Conservation (phyloP, 2,113 vertebrate species). For the Origma solitaria region DNA sequence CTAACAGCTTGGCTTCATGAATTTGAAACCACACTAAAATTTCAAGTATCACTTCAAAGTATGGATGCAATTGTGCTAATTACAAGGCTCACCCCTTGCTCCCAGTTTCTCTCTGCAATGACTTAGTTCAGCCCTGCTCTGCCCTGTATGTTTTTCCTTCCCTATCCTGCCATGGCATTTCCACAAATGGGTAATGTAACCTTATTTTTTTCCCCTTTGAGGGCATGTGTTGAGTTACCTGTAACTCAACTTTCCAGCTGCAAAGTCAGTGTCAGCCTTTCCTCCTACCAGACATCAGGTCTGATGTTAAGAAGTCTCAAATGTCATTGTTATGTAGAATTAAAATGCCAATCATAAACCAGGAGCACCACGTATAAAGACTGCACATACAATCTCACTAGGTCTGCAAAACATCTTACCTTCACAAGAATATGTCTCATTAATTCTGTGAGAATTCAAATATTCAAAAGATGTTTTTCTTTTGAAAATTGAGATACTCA, state of each 20-base stretch:
- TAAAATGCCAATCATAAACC: neutral
- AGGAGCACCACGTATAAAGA: neutral
- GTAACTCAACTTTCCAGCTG: neutral
- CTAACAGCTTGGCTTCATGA: neutral
- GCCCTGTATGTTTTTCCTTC: neutral
- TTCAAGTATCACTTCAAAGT: neutral
- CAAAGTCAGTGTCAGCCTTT: neutral
- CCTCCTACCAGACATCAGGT: accelerated
- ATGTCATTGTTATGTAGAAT: neutral
- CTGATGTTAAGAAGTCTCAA: neutral
- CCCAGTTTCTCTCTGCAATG: neutral
- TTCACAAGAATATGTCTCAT: neutral
- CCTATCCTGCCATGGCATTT: neutral
- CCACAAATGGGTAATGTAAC: neutral
- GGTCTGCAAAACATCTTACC: neutral
- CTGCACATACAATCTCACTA: accelerated
- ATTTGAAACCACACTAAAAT: neutral
- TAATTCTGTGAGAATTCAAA: neutral
- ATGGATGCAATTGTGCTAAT: neutral
- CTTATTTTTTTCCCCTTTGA: accelerated
- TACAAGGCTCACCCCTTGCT: no score
- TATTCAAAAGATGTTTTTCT: neutral
- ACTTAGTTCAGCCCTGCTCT: neutral
- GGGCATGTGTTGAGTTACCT: neutral
- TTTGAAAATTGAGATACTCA: neutral